Base-by-base conservation (phyloP, 2,113 vertebrate genomes). In the Lota lota region DNA sequence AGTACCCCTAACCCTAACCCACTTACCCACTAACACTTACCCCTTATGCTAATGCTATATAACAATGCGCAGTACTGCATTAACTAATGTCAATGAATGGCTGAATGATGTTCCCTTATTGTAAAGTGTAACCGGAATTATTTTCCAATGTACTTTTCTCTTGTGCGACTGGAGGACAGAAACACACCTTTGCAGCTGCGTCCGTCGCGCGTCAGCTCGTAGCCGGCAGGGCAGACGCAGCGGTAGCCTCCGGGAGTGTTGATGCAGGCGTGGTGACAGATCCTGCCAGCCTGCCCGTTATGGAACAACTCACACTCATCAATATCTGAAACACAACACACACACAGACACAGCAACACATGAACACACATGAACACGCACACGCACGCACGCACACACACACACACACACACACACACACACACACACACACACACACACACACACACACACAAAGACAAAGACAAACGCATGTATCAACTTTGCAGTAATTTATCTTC, bases 251-350 rank as follows among this genome's bases (percentile, higher is more conserved):
- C 94, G 0, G 94, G 88, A 0, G 94, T 93, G 89, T 95, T 97
- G 47, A 95, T 77, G 66, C 95, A 96, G 47, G 90, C 40, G 0
- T 96, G 90, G 54, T 92, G 74, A 79, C 95, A 96, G 68, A 97
- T 83, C 68, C 79, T 91, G 0, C 87, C 92, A 58, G 86, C 88
- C 63, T 85, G 90, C 6, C 88, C 90, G 6, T 70, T 91, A 77
- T 95, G 93, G 87, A 94, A 95, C 61, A 95, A 78, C 79, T 92
- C 90, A 79, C 95, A 97, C 82, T 97, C 94, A 8, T 96, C 95
- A 22, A 97, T 87, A 17, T 96, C 95, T 96, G 66, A n/a, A 72
- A 68, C 15, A 61, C 61, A 79, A 4, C 84, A 61, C 2, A 56
- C 7, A 65, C 40, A 67, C 1, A 14, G 10, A 65, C 11, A 53